Evolutionary conservation across 2,113 vertebrate species (phyloP).

Genomic region (Apaloderma vittatum): DNA sequence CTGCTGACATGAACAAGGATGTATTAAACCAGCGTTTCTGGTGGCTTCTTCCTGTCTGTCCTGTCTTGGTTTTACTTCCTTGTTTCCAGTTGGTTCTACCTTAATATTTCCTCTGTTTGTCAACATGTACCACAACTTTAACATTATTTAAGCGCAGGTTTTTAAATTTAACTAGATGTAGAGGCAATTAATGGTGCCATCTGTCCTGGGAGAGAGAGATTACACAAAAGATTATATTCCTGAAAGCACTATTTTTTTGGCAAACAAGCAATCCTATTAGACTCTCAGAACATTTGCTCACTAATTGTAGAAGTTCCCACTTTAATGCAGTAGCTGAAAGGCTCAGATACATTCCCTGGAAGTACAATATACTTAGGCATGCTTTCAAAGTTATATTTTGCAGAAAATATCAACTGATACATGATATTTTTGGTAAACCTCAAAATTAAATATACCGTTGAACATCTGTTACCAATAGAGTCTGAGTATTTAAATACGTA

Average conservation of each 20-base stretch:
- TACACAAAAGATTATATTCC: conserved; percentile 70
- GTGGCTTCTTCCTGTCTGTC: background rate
- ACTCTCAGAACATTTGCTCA: background rate
- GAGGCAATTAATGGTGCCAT: conserved; percentile 86
- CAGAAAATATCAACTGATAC: conserved; percentile 48
- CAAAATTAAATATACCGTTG: conserved; percentile 71
- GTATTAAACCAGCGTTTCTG: background rate
- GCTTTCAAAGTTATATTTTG: conserved; percentile 47
- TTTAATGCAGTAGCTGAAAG: conserved; percentile 56
- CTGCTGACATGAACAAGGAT: background rate
- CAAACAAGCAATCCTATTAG: conserved; percentile 68
- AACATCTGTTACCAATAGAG: conserved; percentile 77
- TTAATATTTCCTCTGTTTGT: conserved; percentile 53
- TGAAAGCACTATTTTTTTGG: conserved; percentile 64
- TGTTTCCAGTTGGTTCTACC: conserved; percentile 3
- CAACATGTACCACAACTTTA: conserved; percentile 63
- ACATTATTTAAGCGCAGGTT: conserved; percentile 77
- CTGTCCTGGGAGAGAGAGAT: conserved; percentile 81
- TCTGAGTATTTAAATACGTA: conserved; percentile 69
- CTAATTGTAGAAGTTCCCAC: conserved; percentile 34
- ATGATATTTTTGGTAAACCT: conserved; percentile 70
- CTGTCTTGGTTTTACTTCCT: conserved; percentile 8
- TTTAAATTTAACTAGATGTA: conserved; percentile 82
- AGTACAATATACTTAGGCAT: conserved; percentile 20
- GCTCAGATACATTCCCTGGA: conserved; percentile 41